Conservation (phyloP, 2,113 vertebrate species). For the Aegotheles bennettii region DNA sequence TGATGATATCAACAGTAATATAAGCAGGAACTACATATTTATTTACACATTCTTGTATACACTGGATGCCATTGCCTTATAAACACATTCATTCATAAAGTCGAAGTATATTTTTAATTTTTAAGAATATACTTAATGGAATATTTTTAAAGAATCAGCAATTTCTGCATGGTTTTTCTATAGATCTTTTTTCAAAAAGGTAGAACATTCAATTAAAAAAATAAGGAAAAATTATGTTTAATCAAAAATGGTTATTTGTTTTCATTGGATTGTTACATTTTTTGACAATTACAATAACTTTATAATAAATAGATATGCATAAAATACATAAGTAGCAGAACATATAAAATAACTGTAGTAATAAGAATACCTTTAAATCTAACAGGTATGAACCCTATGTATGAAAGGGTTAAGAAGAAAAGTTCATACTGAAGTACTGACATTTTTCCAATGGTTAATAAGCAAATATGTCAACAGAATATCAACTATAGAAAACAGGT, state of each 20-base stretch:
- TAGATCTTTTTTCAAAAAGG: not conserved
- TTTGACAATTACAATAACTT: not conserved
- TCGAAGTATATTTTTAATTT: not conserved
- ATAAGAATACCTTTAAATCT: not conserved
- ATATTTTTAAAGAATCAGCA: not conserved
- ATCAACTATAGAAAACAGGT: not conserved
- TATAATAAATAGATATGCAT: not conserved
- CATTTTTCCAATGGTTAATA: not conserved
- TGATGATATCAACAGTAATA: not conserved
- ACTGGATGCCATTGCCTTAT: not conserved
- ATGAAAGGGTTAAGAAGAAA: not conserved
- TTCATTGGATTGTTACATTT: not conserved
- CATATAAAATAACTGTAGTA: not conserved
- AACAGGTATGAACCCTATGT: not conserved
- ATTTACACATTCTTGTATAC: not conserved
- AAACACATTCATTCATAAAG: not conserved
- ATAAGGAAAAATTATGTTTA: not conserved
- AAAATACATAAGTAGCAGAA: not conserved
- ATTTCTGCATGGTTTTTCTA: not conserved
- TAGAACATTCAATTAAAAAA: not conserved
- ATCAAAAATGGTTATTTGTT: not conserved
- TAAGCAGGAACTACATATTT: not conserved
- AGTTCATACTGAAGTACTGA: not conserved
- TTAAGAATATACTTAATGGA: not conserved
- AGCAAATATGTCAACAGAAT: not conserved